Percentiles rank a stretch among this genome's conserved stretches.
These are phyloP conservation scores for Neopipo cinnamomea DNA, from an alignment of 2,113 vertebrate species.

Conservation along the genomic window DNA sequence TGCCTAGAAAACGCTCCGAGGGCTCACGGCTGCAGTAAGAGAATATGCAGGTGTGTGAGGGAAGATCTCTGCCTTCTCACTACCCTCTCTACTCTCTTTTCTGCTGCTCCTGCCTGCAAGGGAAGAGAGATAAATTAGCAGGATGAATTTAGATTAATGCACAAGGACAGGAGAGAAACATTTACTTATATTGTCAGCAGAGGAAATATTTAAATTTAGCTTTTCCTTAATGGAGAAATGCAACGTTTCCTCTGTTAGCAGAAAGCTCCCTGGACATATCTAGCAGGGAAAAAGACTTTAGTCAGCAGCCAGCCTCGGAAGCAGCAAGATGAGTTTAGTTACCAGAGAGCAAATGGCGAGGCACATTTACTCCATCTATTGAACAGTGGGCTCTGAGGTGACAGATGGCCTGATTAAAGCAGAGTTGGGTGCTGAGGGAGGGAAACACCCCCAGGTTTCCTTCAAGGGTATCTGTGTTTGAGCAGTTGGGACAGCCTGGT, in stretches of 20 bases:
- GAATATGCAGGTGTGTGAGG: background rate
- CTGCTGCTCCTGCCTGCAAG: background rate
- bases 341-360: background rate
- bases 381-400: background rate
- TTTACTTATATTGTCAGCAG: slow-evolving; percentile 17
- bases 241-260: slow-evolving; percentile 1
- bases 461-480: background rate
- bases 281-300: background rate
- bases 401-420: slow-evolving; percentile 19
- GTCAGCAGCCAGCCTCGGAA: slow-evolving; percentile 22
- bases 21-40: background rate
- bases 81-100: background rate
- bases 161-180: slow-evolving; percentile 3
- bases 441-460: background rate
- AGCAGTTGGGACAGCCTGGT: background rate
- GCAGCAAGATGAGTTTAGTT: background rate
- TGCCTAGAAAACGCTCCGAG: background rate
- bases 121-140: background rate
- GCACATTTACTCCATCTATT: background rate
- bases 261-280: slow-evolving; percentile 10
- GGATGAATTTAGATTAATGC: slow-evolving; percentile 23
- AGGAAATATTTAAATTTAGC: slow-evolving; percentile 41
- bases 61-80: background rate
- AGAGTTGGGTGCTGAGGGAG: background rate
- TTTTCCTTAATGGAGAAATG: slow-evolving; percentile 18